phyloP scores from a whole-genome alignment of 2,113 vertebrate genomes.

The Pandion haliaetus region DNA sequence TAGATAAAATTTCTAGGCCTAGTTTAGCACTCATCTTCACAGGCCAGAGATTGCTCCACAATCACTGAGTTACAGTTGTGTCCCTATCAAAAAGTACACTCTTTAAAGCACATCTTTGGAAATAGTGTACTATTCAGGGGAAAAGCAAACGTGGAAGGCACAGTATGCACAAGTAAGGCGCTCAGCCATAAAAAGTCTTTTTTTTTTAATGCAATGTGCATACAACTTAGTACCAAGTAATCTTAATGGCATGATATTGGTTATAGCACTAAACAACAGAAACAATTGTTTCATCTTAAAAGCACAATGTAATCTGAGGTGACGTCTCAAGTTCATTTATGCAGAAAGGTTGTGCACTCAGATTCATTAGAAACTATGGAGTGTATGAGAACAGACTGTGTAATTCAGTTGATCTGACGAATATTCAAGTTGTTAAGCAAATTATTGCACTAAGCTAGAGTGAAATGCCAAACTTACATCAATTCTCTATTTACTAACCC shows the following conservation, averaged over 20 bases:
- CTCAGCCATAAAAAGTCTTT: background rate
- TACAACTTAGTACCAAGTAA: conserved; percentile 3
- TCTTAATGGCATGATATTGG: conserved; percentile 23
- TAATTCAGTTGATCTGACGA: background rate
- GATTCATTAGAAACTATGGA: background rate
- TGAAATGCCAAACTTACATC: background rate
- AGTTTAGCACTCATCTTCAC: background rate
- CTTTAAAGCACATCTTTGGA: background rate
- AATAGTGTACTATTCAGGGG: background rate
- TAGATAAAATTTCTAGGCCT: background rate
- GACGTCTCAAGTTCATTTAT: background rate
- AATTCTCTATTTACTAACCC: background rate
- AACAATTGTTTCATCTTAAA: background rate
- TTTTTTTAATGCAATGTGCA: conserved; percentile 25
- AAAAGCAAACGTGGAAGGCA: background rate
- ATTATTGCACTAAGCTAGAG: background rate
- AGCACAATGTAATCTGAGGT: background rate
- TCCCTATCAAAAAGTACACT: background rate
- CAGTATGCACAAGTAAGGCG: background rate
- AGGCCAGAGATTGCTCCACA: background rate
- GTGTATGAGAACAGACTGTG: background rate
- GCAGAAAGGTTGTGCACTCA: background rate
- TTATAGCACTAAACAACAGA: conserved; percentile 19
- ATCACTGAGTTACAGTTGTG: background rate
- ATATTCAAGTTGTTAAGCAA: background rate